phyloP scores from a whole-genome alignment of 2,888 invertebrate species.

The Sarcophaga variegata region DNA sequence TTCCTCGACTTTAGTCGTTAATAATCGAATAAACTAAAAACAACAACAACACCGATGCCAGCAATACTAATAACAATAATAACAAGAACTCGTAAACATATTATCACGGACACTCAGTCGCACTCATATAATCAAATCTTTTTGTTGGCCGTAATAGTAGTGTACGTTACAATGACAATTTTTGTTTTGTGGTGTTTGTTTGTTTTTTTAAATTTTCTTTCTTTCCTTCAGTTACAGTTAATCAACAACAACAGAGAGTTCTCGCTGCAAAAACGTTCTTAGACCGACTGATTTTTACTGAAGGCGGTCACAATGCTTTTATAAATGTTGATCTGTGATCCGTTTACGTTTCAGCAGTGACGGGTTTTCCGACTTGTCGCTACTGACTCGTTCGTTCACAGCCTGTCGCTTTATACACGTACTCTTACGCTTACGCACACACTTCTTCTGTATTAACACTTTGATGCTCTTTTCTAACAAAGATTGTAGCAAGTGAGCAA shows the following conservation, averaged over 20 bases:
- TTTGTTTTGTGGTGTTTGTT: neutral
- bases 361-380: conserved; percentile 41
- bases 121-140: neutral
- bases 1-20: neutral
- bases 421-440: conserved; percentile 33
- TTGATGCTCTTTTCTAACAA: neutral
- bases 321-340: conserved; percentile 75
- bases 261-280: conserved; percentile 76
- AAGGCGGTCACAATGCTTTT: conserved; percentile 78
- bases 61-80: no score
- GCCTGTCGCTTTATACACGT: conserved; percentile 37
- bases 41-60: neutral
- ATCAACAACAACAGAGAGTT: conserved; percentile 39
- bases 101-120: neutral
- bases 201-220: no score
- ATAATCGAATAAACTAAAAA: neutral
- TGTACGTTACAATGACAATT: conserved; percentile 40
- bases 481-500: neutral
- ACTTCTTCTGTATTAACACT: neutral
- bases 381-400: conserved; percentile 21
- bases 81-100: no score
- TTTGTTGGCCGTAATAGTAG: conserved; percentile 7
- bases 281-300: conserved; percentile 77
- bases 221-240: no score
- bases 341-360: conserved; percentile 65